Conservation (phyloP, 2,888 invertebrate species). For the Nomada hirtipes region DNA sequence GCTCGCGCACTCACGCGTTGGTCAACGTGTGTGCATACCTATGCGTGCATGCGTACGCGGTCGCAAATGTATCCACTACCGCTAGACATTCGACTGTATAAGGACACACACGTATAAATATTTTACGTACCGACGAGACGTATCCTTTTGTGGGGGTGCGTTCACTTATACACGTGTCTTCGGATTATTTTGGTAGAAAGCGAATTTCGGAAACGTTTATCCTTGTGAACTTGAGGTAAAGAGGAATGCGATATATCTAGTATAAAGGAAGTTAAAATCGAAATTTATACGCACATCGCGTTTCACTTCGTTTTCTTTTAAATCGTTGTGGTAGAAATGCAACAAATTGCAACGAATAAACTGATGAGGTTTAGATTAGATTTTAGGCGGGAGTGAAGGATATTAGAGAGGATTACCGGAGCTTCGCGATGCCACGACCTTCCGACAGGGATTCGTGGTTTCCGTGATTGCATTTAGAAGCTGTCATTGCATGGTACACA, state of each 20-base stretch:
- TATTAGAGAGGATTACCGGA: conserved; percentile 62
- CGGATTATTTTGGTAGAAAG: conserved; percentile 21
- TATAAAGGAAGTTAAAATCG: background rate
- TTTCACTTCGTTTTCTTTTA: too few relatives aligned
- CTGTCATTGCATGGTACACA: conserved; percentile 25
- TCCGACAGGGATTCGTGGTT: conserved; percentile 70
- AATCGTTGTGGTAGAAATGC: too few relatives aligned
- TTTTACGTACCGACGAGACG: background rate
- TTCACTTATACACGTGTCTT: background rate
- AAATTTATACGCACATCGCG: background rate
- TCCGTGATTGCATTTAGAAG: conserved; percentile 48
- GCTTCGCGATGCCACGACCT: conserved; percentile 67
- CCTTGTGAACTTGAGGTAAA: background rate
- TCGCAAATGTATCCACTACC: too few relatives aligned
- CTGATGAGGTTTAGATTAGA: conserved; percentile 10
- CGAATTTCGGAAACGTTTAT: background rate
- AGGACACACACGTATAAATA: background rate
- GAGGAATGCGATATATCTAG: background rate
- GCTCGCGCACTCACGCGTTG: background rate
- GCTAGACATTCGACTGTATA: background rate
- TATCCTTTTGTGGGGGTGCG: conserved; percentile 7
- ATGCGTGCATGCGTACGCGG: background rate
- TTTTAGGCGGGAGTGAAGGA: conserved; percentile 6
- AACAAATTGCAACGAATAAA: too few relatives aligned
- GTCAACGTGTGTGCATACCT: background rate